These are phyloP conservation scores for Ormyrus nitidulus DNA, from an alignment of 2,888 invertebrate genomes.

Conservation along the genomic window DNA sequence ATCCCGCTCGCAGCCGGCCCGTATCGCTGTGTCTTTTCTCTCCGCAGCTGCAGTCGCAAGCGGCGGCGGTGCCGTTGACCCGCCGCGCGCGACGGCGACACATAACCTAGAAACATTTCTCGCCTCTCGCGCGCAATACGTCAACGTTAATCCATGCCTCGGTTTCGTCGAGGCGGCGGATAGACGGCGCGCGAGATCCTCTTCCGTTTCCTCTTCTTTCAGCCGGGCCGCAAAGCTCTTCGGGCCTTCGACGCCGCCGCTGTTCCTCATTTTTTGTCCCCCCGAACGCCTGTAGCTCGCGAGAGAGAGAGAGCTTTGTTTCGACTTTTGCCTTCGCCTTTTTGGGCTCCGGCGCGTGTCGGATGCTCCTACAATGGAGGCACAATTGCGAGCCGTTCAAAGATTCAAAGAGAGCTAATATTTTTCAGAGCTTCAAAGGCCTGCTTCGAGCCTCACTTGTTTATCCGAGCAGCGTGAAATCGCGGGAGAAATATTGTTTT, in stretches of 20 bases:
- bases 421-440: constrained; percentile 31
- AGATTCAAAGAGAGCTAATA: constrained; percentile 24
- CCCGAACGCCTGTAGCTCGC: neutral
- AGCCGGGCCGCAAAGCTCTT: neutral
- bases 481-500: neutral
- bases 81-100: constrained; percentile 56
- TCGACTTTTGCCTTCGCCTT: neutral
- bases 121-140: constrained; percentile 60
- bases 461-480: constrained; percentile 10
- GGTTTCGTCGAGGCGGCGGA: constrained; percentile 13
- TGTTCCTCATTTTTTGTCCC: neutral
- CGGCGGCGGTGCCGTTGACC: constrained; percentile 67
- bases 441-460: constrained; percentile 18
- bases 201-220: constrained; percentile 28
- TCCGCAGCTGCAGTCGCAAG: neutral
- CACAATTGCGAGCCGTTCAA: constrained; percentile 26
- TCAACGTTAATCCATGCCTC: constrained; percentile 65
- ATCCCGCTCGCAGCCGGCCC: neutral
- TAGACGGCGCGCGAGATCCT: neutral
- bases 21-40: neutral
- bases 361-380: constrained; percentile 16
- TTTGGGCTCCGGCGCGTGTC: neutral
- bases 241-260: neutral
- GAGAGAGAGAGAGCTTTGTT: neutral
- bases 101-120: constrained; percentile 70